Evolutionary conservation across 2,888 invertebrate genomes (phyloP).

Genomic region (Drosophila ezoana): DNA sequence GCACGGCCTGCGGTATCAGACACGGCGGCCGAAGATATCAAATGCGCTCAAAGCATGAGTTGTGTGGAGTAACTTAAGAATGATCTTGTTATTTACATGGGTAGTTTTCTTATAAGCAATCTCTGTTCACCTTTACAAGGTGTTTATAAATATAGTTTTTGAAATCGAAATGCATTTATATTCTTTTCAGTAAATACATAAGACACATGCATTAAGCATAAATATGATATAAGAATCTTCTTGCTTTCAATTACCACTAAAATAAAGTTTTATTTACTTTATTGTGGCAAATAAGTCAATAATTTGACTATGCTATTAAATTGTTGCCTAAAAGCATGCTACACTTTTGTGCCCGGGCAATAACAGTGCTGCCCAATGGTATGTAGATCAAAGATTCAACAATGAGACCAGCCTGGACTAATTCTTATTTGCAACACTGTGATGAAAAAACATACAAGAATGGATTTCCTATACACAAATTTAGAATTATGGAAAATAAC

Average conservation of each 20-base stretch:
- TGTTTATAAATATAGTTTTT: too few relatives aligned
- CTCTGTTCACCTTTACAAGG: neutral
- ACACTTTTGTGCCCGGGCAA: neutral
- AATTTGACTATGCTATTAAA: neutral
- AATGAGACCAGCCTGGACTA: neutral
- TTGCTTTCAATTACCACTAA: neutral
- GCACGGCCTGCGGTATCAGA: conserved; percentile 71
- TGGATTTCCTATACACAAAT: too few relatives aligned
- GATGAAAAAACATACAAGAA: neutral
- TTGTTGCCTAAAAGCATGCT: conserved; percentile 20
- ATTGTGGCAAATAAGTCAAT: neutral
- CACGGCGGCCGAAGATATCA: conserved; percentile 17
- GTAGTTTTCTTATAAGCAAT: conserved; percentile 20
- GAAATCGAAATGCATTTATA: neutral
- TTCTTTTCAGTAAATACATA: too few relatives aligned
- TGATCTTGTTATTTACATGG: conserved; percentile 17
- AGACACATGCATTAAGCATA: too few relatives aligned
- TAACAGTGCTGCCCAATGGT: conserved; percentile 14
- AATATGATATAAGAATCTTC: too few relatives aligned
- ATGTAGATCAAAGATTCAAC: neutral
- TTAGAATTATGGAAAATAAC: too few relatives aligned
- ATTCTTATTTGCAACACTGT: neutral
- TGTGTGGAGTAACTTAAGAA: neutral
- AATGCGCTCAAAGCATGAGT: neutral
- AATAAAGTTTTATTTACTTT: neutral